phyloP scores from a whole-genome alignment of 2,113 vertebrate species.

The Ifrita kowaldi region DNA sequence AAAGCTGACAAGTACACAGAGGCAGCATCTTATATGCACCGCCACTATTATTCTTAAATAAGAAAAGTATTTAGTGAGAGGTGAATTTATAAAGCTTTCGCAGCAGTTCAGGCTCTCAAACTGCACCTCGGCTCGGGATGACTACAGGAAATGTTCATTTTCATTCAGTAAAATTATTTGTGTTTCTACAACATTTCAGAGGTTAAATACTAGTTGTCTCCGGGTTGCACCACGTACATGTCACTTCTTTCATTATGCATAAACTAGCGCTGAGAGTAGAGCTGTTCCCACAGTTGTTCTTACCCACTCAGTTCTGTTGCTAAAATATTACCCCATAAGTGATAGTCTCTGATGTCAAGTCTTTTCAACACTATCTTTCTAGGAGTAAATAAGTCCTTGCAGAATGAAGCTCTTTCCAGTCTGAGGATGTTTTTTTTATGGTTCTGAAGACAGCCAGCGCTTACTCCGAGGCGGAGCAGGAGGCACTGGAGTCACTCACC shows the following conservation, averaged over 20 bases:
- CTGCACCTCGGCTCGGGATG: neutral
- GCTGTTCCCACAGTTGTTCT: slow-evolving; percentile 67
- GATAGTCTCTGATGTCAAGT: slow-evolving; percentile 70
- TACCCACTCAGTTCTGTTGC: slow-evolving; percentile 70
- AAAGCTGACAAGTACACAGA: neutral
- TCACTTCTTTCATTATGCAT: slow-evolving; percentile 68
- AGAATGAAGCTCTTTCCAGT: slow-evolving; percentile 49
- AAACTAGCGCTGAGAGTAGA: slow-evolving; percentile 46
- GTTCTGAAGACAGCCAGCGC: neutral
- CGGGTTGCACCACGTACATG: slow-evolving; percentile 46
- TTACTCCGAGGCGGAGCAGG: neutral
- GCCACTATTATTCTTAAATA: neutral
- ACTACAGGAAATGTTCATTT: neutral
- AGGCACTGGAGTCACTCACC: slow-evolving; percentile 11
- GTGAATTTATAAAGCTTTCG: neutral
- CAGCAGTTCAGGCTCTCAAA: neutral
- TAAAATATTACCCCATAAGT: slow-evolving; percentile 71
- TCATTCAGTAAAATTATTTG: slow-evolving; percentile 38
- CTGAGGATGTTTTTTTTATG: slow-evolving; percentile 28
- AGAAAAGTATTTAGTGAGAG: neutral
- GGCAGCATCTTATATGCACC: neutral
- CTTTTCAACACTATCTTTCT: slow-evolving; percentile 68
- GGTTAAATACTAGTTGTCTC: slow-evolving; percentile 48
- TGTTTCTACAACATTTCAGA: slow-evolving; percentile 27
- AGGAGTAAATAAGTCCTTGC: slow-evolving; percentile 68